Percentiles rank a stretch among this genome's conserved stretches.
These are phyloP conservation scores for Halcyon senegalensis DNA, from an alignment of 2,113 vertebrate species.

Conservation along the genomic window DNA sequence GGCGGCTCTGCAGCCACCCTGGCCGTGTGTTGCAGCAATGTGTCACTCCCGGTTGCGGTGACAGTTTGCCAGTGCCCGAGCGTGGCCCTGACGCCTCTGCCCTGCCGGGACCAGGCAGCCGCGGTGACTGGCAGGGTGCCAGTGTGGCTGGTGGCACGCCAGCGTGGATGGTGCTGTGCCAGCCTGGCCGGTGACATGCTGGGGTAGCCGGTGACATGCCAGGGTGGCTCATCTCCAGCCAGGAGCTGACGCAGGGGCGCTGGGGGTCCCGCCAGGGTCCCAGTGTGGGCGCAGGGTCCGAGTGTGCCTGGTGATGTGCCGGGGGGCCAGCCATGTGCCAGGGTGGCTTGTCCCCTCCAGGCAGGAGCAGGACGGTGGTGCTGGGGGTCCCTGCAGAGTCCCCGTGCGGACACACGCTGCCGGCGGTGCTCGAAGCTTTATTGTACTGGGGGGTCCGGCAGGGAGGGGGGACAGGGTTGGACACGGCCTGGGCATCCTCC, in stretches of 20 bases:
- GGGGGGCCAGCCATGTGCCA: not conserved
- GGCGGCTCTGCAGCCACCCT: conserved; percentile 2
- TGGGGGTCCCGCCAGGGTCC: not conserved
- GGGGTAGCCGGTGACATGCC: not conserved
- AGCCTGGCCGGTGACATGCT: no score
- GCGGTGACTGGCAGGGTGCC: rapidly evolving
- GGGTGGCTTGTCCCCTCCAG: not conserved
- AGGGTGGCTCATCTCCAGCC: not conserved
- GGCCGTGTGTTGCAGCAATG: not conserved
- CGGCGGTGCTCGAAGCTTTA: not conserved
- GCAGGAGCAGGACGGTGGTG: not conserved
- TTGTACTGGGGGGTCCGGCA: rapidly evolving
- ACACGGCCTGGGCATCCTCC: not conserved
- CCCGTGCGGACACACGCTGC: rapidly evolving
- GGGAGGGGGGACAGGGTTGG: not conserved
- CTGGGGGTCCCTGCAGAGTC: not conserved
- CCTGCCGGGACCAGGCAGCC: rapidly evolving
- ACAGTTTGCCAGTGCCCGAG: not conserved
- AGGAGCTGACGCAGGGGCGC: not conserved
- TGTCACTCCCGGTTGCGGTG: not conserved
- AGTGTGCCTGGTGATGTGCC: not conserved
- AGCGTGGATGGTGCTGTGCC: not conserved
- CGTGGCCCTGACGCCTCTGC: rapidly evolving
- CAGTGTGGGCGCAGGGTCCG: not conserved
- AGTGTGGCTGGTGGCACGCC: rapidly evolving